Conservation (phyloP, 1,140 invertebrate species). For the Monochamus saltuarius region DNA sequence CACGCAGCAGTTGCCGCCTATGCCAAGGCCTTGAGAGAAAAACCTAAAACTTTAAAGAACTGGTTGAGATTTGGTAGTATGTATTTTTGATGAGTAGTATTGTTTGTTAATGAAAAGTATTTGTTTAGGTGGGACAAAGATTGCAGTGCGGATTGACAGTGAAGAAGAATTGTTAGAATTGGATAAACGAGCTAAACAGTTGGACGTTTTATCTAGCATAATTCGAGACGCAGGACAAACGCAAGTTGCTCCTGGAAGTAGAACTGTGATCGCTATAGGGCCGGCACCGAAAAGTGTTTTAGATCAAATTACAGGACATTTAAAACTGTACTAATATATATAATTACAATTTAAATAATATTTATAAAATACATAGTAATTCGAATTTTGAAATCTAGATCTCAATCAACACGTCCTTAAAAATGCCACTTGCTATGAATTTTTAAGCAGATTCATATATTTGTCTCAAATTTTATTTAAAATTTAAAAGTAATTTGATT, state of each 20-base stretch:
- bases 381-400: too few species aligned
- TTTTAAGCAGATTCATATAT: too few species aligned
- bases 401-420: too few species aligned
- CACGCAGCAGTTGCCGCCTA: conserved; percentile 86
- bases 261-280: conserved; percentile 89
- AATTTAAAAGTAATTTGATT: too few species aligned
- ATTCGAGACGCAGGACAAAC: conserved; percentile 89
- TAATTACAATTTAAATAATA: neutral
- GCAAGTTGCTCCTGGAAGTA: conserved; percentile 77
- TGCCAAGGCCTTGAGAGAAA: conserved; percentile 62
- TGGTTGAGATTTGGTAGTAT: conserved; percentile 70
- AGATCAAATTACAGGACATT: conserved; percentile 82
- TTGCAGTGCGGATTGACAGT: conserved; percentile 59
- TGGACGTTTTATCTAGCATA: conserved; percentile 70
- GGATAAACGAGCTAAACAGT: conserved; percentile 64
- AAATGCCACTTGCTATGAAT: too few species aligned
- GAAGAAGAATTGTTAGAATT: conserved; percentile 67
- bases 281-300: conserved; percentile 74
- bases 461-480: too few species aligned
- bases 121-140: conserved; percentile 52
- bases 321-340: conserved; percentile 73
- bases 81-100: neutral
- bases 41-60: conserved; percentile 63
- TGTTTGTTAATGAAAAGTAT: neutral
- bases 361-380: neutral